Evolutionary conservation across 2,113 vertebrate genomes (phyloP), one percentile per base, ranked within the genome.

Genomic region (Oryzias woworae): DNA sequence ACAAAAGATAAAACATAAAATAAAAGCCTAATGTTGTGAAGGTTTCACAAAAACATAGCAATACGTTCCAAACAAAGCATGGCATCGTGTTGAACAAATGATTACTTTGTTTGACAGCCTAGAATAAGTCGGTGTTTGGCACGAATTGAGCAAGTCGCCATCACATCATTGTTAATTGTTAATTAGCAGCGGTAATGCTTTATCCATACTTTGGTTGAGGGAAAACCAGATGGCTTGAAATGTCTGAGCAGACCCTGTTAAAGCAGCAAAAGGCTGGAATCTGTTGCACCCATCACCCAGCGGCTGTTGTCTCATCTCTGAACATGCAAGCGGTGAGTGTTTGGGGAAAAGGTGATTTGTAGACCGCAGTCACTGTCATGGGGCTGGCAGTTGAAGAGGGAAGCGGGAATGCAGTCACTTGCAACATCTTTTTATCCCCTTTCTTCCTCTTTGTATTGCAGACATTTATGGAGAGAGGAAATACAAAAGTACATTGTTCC

Each of bases 401-500:
- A 58, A 69, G 41, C 59, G n/a, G 15, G 22, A 70, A 75, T 65
- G 36, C 59, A 46, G 48, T 48, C 53, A 50, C 6, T 28, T 62
- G 75, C 49, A 47, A 45, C 48, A 10, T 50, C 58, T 66, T 24
- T 31, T 67, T 43, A 4, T 14, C 55, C 8, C 26, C 17, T 53
- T 28, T 55, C 2, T 46, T 0, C 16, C 7, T 57, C 48, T 20
- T 28, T 28, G 28, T 47, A 44, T 18, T 66, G 56, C 13, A 59
- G 42, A 62, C 36, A 12, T 36, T 2, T 36, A 36, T 36, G 12
- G 8, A 36, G 50, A 70, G 76, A 60, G 3, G 36, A 45, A 93
- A 92, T 90, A 91, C 90, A 88, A 84, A 57, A 89, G 91, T 36
- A 82, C 91, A 89, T 92, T 93, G 91, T 60, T 36, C 85, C 7